phyloP scores from a whole-genome alignment of 2,113 vertebrate genomes.

The Tamias sibiricus region DNA sequence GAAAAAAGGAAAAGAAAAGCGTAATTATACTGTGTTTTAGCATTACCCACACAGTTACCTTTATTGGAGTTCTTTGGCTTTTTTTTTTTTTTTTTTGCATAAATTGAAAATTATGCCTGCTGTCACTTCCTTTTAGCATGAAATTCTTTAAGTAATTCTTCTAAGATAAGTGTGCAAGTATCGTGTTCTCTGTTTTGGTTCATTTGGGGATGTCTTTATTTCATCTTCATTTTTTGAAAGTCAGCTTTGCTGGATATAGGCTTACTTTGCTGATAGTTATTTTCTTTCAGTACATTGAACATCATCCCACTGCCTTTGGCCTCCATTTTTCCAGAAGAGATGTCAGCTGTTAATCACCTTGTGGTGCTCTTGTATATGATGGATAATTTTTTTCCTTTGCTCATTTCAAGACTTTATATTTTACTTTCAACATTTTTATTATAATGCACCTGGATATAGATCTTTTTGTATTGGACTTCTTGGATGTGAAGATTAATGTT shows the following conservation, averaged over 20 bases:
- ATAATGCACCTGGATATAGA: neutral
- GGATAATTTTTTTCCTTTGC: neutral
- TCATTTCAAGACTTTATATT: neutral
- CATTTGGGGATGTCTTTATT: neutral
- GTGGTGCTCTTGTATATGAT: neutral
- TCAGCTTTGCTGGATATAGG: neutral
- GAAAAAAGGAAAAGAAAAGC: constrained; percentile 33
- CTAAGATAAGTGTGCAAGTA: neutral
- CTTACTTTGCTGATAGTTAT: neutral
- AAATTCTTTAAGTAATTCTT: neutral
- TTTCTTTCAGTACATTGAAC: neutral
- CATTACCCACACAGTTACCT: constrained; percentile 56
- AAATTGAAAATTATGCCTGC: constrained; percentile 50
- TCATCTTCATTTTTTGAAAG: constrained; percentile 8
- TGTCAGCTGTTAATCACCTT: neutral
- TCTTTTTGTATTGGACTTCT: neutral
- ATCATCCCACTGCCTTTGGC: neutral
- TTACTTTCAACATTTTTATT: neutral
- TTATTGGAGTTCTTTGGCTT: neutral
- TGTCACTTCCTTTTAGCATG: neutral
- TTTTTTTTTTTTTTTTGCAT: neutral
- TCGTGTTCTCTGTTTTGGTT: neutral
- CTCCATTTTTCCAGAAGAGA: neutral
- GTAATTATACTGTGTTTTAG: constrained; percentile 42
- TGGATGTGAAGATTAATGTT: neutral